Base-by-base conservation (phyloP, 2,797 vertebrate genomes). In the Halcyon leucocephala region DNA sequence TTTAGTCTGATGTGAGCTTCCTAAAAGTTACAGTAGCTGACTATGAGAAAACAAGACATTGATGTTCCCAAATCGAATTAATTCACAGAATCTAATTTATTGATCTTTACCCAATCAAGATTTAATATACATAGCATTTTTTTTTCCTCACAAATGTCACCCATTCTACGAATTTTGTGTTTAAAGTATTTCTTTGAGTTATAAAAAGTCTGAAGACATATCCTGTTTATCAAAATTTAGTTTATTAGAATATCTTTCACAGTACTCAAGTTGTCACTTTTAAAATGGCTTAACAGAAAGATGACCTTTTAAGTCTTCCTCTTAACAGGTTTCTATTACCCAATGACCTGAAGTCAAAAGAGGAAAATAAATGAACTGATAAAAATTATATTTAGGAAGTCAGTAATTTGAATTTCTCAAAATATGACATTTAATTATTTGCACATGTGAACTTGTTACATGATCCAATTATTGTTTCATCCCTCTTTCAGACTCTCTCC, bases 371-470 rank as follows among this genome's bases (percentile, higher is more conserved):
- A 33, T 25, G 11, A 76, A 69, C 35, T 83, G 29, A 57, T 89
- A 22, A 54, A 70, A 80, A 65, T 89, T 57, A 31, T 90, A 82
- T 90, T 92, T 87, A 61, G 33, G 55, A 67, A 51, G n/a, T 64
- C 22, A 84, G 13, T 61, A 77, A 86, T 71, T 85, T 62, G 39
- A 89, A 88, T 92, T 92, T 74, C 52, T 92, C 83, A 83, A 83
- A 90, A 66, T 66, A 69, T 86, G 64, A 70, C 60, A 87, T 82
- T 87, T 57, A 93, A 92, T 89, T 92, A 78, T 88, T 82, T 93
- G 54, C 69, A 31, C 55, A 64, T 54, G 25, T 80, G 67, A 76
- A 61, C 14, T 61, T 80, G 25, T 93, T 78, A 77, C 44, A 66
- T 66, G 69, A 85, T 58, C 12, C 55, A 83, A 42, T 92, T 93